Conservation (phyloP, 2,888 invertebrate genomes). For the Campoplex capitator region DNA sequence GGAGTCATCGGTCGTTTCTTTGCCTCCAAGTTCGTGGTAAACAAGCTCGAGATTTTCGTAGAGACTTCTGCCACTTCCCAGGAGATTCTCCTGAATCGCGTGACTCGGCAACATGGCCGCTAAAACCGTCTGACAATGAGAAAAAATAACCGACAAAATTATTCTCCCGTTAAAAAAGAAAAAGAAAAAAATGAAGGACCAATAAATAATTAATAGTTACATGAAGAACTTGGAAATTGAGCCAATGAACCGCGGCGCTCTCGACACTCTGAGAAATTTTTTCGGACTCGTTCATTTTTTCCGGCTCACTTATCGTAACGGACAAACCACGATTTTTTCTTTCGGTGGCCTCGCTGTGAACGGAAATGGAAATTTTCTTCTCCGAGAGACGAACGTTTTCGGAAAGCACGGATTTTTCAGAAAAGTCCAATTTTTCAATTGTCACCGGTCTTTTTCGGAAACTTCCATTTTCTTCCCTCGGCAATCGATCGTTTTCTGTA, state of each 20-base stretch:
- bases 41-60: constrained; percentile 66
- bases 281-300: constrained; percentile 2
- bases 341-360: constrained; percentile 10
- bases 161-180: not conserved
- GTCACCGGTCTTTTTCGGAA: not conserved
- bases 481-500: not conserved
- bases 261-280: not conserved
- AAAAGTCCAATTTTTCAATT: constrained; percentile 42
- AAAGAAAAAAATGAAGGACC: not conserved
- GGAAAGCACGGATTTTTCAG: constrained; percentile 29
- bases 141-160: not conserved
- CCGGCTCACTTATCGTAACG: constrained; percentile 24
- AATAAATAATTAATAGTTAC: constrained; percentile 60
- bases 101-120: constrained; percentile 70
- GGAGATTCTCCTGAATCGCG: constrained; percentile 63
- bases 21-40: constrained; percentile 71
- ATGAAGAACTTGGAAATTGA: constrained; percentile 71
- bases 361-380: constrained; percentile 15
- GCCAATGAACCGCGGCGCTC: constrained; percentile 70
- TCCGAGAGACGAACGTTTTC: not conserved
- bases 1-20: constrained; percentile 63
- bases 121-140: constrained; percentile 72
- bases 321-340: constrained; percentile 22
- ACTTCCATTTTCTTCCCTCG: not conserved
- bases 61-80: constrained; percentile 66